Base-by-base conservation (phyloP, 92 coral and sea anemone genomes). In the Parazoanthus atlanticus region DNA sequence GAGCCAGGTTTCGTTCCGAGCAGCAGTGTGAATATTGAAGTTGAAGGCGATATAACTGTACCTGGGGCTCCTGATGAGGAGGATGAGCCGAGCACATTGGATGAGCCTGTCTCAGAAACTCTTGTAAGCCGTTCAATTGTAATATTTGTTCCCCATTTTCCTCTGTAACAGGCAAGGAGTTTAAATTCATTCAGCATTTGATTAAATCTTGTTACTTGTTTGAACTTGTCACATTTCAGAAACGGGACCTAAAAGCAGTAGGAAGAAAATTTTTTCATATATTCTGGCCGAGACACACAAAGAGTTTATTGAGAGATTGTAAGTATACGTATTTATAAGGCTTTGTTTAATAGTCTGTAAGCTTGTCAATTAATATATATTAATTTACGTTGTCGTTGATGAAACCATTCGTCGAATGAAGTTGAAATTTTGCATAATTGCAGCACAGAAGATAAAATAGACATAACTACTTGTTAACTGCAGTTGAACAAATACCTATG, bases 31-130 rank as follows among this genome's bases (percentile, higher is more conserved):
- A 94, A 93, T 91, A 93, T 97, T 76, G 99, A 97, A 77, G 94
- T 97, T 36, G 99, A 97, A 90, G 99, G 99, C 79, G 99, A 97
- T 89, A 97, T 97, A 66, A 97, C 99, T 13, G 98, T 97, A 31
- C 99, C 99, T 15, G 99, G 99, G 15, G 99, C 99, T 41, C 99
- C 99, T 26, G 99, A 97, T 17, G 95, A 92, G 76, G 97, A 95
- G 28, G 99, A 97, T 74, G 98, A 91, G 87, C 97, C 97, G 79
- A 97, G 97, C 92, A 97, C 99, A 15, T 86, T 97, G 79, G 97
- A 97, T 84, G 99, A 97, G 71, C 98, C 99, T 36, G 98, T 97
- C 13, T 76, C 93, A 9, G 98, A 92, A 80, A 97, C 99, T 40
- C 89, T 97, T 82, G 99, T 97, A 80, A 91, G 97, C 78, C 31